Percentiles rank a stretch among this genome's conserved stretches.
Conservation (phyloP, 2,113 vertebrate species). For the Malurus alboscapulatus region DNA sequence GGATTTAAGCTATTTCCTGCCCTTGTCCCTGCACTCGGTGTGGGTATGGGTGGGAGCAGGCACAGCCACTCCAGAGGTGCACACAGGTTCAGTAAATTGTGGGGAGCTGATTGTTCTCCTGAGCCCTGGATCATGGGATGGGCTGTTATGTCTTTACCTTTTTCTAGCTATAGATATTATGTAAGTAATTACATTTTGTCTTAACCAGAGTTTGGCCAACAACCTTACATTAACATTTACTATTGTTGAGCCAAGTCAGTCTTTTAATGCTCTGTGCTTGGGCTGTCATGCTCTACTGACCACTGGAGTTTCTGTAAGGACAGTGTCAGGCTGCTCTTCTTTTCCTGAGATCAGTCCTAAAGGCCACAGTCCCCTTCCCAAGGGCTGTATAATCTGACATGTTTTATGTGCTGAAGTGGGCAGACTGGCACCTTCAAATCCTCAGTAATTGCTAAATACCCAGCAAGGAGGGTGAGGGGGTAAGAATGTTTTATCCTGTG, state of each 20-base stretch:
- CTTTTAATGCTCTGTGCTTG: neutral
- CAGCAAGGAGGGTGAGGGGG: accelerated
- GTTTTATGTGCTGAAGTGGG: neutral
- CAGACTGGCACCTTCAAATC: neutral
- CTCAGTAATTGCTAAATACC: neutral
- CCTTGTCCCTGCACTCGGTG: neutral
- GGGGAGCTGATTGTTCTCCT: neutral
- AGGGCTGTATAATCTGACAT: neutral
- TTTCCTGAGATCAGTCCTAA: neutral
- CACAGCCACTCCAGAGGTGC: neutral
- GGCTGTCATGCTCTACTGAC: neutral
- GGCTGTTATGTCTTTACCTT: neutral
- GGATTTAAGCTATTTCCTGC: neutral
- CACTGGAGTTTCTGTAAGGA: neutral
- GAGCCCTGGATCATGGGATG: neutral
- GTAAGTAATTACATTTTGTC: neutral
- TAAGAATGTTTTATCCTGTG: neutral
- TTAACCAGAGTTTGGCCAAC: neutral
- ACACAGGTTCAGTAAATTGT: neutral
- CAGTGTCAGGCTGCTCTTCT: neutral
- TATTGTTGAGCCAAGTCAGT: neutral
- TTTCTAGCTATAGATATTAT: neutral
- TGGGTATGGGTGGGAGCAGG: neutral
- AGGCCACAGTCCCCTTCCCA: neutral
- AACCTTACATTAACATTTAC: neutral